phyloP scores from a whole-genome alignment of 2,113 vertebrate species.

The Xenotilapia leptura region DNA sequence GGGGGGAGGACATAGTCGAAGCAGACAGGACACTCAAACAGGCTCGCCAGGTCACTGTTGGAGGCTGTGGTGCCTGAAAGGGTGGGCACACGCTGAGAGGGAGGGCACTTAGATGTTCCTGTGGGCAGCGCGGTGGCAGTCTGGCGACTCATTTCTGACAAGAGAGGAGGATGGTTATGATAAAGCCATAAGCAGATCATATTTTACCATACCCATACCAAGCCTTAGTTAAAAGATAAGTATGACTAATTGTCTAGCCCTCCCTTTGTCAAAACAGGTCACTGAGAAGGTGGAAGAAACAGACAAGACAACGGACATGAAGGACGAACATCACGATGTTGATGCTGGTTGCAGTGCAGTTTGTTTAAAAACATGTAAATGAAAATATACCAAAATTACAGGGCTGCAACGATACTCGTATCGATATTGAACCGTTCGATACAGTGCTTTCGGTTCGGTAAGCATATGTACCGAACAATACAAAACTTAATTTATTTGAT shows the following conservation, averaged over 20 bases:
- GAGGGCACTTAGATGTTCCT: slow-evolving; percentile 97
- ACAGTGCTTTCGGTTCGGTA: background rate
- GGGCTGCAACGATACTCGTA: background rate
- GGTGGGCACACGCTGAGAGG: slow-evolving; percentile 93
- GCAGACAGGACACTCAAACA: slow-evolving; percentile 98
- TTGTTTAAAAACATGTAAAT: background rate
- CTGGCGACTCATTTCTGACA: slow-evolving; percentile 98
- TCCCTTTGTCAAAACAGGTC: background rate
- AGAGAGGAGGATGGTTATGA: background rate
- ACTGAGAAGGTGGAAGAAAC: background rate
- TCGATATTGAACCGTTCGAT: background rate
- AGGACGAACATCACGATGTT: background rate
- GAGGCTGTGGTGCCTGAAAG: slow-evolving; percentile 96
- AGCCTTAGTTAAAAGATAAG: background rate
- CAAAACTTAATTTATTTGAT: background rate
- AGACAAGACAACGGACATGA: background rate
- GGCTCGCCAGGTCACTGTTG: slow-evolving; percentile 98
- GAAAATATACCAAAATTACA: background rate
- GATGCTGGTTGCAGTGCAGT: background rate
- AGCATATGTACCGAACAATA: accelerated
- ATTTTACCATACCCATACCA: background rate
- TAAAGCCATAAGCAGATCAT: background rate
- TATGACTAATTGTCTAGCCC: background rate
- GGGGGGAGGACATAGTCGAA: slow-evolving; percentile 99
- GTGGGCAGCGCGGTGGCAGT: slow-evolving; percentile 96